These are phyloP conservation scores for Rugalucina vietnamica DNA, from an alignment of 2,888 invertebrate species.

Conservation along the genomic window DNA sequence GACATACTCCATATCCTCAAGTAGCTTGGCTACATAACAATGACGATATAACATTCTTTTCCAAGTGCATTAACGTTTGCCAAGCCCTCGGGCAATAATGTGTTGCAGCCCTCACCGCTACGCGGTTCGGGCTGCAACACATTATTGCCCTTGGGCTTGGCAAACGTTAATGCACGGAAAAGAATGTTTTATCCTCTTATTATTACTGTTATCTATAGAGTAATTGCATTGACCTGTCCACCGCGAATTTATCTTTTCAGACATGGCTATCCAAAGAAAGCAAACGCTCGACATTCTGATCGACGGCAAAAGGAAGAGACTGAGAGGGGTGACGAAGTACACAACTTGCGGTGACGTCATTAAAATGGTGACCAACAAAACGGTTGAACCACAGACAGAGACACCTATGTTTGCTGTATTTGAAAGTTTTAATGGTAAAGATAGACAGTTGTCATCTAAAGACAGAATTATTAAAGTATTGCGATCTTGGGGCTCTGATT, in stretches of 20 bases:
- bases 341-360: conserved; percentile 41
- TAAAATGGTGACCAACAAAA: conserved; percentile 14
- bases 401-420: background rate
- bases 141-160: too few species aligned
- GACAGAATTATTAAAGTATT: conserved; percentile 29
- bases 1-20: conserved; percentile 32
- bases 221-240: too few species aligned
- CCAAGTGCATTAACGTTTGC: too few species aligned
- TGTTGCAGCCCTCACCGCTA: too few species aligned
- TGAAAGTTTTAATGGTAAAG: conserved; percentile 4
- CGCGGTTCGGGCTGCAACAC: too few species aligned
- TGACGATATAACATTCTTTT: too few species aligned
- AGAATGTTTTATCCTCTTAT: too few species aligned
- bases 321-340: conserved; percentile 13
- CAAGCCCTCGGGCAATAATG: too few species aligned
- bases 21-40: conserved; percentile 12
- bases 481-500: conserved; percentile 20
- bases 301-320: background rate
- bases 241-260: background rate
- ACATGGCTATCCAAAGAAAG: background rate
- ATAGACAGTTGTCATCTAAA: conserved; percentile 13
- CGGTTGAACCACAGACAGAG: background rate
- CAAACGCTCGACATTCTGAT: background rate
- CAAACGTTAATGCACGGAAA: too few species aligned
- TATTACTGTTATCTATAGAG: too few species aligned